Conservation (phyloP, 1,140 invertebrate species). For the Muscidifurax raptorellus region DNA sequence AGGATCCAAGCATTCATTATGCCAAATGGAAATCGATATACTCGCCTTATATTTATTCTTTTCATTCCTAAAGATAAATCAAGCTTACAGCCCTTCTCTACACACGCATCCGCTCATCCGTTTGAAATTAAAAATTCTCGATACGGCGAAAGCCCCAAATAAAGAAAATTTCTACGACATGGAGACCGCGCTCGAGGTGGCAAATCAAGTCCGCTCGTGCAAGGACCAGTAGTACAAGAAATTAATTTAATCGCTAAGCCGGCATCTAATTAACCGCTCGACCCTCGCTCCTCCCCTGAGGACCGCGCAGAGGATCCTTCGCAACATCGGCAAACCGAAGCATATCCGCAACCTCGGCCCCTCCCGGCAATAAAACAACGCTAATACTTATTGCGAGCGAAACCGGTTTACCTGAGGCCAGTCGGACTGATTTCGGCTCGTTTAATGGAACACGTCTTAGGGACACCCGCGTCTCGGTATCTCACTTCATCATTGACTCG, state of each 20-base stretch:
- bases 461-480: constrained; percentile 41
- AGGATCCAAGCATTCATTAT: no score
- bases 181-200: no score
- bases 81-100: no score
- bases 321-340: background rate
- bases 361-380: constrained; percentile 37
- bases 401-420: constrained; percentile 12
- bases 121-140: no score
- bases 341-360: background rate
- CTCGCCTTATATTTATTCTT: no score
- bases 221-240: constrained; percentile 37
- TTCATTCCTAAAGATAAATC: no score
- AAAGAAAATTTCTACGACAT: no score
- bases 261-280: constrained; percentile 51
- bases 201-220: background rate
- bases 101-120: no score
- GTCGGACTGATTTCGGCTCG: constrained; percentile 38
- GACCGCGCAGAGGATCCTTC: background rate
- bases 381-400: background rate
- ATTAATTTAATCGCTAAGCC: constrained; percentile 53
- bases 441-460: constrained; percentile 42
- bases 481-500: constrained; percentile 41
- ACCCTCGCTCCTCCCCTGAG: background rate
- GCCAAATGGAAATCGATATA: no score
- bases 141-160: no score